Evolutionary conservation across 2,888 invertebrate genomes (phyloP).

Genomic region (Lasioglossum figueresi): DNA sequence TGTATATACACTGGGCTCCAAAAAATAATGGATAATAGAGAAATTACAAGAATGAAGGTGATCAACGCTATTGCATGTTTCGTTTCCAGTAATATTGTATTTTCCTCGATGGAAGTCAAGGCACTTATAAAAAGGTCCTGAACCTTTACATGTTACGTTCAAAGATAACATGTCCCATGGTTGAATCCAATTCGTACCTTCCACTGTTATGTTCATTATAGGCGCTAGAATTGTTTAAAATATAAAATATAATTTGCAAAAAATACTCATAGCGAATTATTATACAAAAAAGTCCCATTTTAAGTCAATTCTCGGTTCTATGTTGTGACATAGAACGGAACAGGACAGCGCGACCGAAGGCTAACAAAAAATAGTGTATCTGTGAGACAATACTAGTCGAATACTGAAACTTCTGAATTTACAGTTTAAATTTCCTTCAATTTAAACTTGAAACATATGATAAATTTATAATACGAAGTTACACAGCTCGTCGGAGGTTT

Average conservation of each 20-base stretch:
- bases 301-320: no score
- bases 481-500: no score
- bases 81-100: constrained; percentile 91
- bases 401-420: no score
- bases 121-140: constrained; percentile 90
- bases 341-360: no score
- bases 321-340: no score
- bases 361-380: no score
- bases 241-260: neutral
- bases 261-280: neutral
- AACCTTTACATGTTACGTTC: constrained; percentile 90
- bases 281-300: neutral
- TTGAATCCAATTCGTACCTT: constrained; percentile 92
- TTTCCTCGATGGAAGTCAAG: constrained; percentile 87
- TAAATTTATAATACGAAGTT: no score
- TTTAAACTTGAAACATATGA: no score
- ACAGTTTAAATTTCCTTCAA: no score
- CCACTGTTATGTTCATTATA: constrained; percentile 88
- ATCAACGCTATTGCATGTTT: constrained; percentile 86
- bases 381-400: no score
- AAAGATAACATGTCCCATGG: constrained; percentile 91
- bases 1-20: constrained; percentile 89
- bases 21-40: constrained; percentile 88
- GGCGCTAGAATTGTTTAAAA: constrained; percentile 86
- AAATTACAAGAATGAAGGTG: constrained; percentile 86